Conservation (phyloP, 1,140 invertebrate species). For the Bombus pyrosoma region DNA sequence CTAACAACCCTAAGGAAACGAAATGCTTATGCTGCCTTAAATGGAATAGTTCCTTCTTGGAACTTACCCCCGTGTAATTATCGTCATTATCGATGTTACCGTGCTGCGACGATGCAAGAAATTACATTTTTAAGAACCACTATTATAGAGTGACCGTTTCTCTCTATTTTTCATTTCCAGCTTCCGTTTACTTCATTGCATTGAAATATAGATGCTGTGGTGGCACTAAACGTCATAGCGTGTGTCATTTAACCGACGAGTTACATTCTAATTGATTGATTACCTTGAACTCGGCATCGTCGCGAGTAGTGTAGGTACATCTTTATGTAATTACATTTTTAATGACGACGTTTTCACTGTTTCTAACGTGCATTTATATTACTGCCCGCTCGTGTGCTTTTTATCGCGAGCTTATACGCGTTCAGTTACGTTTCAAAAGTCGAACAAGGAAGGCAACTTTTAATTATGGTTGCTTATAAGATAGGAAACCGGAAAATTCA, state of each 20-base stretch:
- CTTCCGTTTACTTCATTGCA: rapidly evolving
- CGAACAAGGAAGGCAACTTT: not conserved
- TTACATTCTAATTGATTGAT: not conserved
- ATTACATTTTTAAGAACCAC: not conserved
- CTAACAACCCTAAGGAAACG: not conserved
- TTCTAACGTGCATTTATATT: not conserved
- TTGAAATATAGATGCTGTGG: not conserved
- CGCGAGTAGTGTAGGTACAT: not conserved
- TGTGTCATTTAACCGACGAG: not conserved
- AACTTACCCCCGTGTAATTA: not conserved
- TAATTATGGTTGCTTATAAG: not conserved
- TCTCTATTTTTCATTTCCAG: rapidly evolving
- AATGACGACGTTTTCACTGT: not conserved
- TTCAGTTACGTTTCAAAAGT: not conserved
- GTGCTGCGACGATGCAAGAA: not conserved
- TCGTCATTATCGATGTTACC: not conserved
- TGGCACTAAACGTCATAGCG: not conserved
- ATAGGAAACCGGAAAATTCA: not conserved
- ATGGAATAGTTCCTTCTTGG: not conserved
- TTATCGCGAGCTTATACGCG: not conserved
- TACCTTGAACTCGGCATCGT: not conserved
- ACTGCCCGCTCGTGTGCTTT: too few species aligned
- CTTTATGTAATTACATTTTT: not conserved
- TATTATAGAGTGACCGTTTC: not conserved
- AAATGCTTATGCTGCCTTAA: not conserved